These are phyloP conservation scores for Musca vetustissima DNA, from an alignment of 1,140 invertebrate species.

Conservation along the genomic window DNA sequence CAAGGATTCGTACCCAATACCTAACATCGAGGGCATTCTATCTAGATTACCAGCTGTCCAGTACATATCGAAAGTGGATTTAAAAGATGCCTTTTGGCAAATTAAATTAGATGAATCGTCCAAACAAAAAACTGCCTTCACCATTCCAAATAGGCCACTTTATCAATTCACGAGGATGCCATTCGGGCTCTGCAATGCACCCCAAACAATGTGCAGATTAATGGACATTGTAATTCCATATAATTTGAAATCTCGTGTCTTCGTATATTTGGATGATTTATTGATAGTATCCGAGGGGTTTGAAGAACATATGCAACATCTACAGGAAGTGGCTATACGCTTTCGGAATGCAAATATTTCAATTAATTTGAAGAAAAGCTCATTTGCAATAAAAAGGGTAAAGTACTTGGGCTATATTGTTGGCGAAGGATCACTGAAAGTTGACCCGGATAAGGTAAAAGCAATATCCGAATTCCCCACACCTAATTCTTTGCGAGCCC, in stretches of 20 bases:
- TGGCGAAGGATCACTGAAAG: neutral
- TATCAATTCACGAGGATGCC: neutral
- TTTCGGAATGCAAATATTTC: neutral
- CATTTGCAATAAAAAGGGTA: neutral
- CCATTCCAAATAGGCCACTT: constrained; percentile 29
- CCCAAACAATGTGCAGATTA: constrained; percentile 24
- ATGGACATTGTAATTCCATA: constrained; percentile 11
- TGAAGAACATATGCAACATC: constrained; percentile 28
- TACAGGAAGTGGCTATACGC: neutral
- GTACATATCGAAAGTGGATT: constrained; percentile 38
- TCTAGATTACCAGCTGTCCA: constrained; percentile 40
- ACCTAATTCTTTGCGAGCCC: neutral
- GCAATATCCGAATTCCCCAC: neutral
- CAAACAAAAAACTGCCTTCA: constrained; percentile 51
- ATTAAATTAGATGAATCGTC: constrained; percentile 31
- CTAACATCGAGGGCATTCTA: constrained; percentile 42
- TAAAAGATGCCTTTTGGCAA: constrained; percentile 42
- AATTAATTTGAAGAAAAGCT: neutral
- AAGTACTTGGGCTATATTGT: constrained; percentile 8
- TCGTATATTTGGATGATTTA: constrained; percentile 36
- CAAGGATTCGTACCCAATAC: constrained; percentile 31
- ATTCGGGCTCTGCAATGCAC: constrained; percentile 32
- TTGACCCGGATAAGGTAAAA: neutral
- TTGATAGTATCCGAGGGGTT: constrained; percentile 46
- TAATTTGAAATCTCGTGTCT: neutral